Percentiles rank a stretch among this genome's conserved stretches.
phyloP scores from a whole-genome alignment of 2,888 invertebrate species.

The Ormyrus labotus region DNA sequence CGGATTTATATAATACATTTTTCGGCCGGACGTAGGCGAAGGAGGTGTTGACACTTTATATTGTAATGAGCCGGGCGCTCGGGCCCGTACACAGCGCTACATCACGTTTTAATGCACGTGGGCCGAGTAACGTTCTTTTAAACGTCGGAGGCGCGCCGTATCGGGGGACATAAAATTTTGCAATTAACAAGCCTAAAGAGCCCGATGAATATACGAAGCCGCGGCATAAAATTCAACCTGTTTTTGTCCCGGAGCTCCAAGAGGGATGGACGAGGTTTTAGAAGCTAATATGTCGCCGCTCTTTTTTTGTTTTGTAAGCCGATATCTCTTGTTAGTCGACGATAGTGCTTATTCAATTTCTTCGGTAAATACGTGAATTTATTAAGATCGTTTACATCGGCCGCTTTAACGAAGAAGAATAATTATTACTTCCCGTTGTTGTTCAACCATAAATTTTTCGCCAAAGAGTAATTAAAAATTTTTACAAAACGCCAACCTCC shows the following conservation, averaged over 20 bases:
- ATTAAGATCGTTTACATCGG: too few relatives aligned
- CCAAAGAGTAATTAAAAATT: too few relatives aligned
- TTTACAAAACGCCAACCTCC: too few relatives aligned
- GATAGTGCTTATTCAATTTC: background rate
- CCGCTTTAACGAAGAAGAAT: too few relatives aligned
- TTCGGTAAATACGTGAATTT: background rate
- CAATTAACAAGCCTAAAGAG: slow-evolving; percentile 33
- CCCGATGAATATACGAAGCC: slow-evolving; percentile 16
- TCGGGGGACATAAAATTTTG: slow-evolving; percentile 34
- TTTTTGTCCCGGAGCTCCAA: background rate
- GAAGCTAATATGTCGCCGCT: background rate
- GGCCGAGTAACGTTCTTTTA: slow-evolving; percentile 28
- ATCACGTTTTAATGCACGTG: slow-evolving; percentile 23
- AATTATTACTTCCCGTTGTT: too few relatives aligned
- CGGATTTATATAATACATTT: too few relatives aligned
- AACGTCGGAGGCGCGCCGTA: background rate
- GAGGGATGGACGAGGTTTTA: background rate
- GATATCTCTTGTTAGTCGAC: background rate
- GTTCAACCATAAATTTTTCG: too few relatives aligned
- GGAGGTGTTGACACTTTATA: slow-evolving; percentile 42
- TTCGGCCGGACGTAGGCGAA: background rate
- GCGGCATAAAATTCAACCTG: slow-evolving; percentile 18
- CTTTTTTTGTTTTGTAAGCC: background rate
- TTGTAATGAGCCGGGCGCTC: slow-evolving; percentile 11
- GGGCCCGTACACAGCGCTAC: background rate